Base-by-base conservation (phyloP, 2,888 invertebrate species). In the Drosophila putrida region DNA sequence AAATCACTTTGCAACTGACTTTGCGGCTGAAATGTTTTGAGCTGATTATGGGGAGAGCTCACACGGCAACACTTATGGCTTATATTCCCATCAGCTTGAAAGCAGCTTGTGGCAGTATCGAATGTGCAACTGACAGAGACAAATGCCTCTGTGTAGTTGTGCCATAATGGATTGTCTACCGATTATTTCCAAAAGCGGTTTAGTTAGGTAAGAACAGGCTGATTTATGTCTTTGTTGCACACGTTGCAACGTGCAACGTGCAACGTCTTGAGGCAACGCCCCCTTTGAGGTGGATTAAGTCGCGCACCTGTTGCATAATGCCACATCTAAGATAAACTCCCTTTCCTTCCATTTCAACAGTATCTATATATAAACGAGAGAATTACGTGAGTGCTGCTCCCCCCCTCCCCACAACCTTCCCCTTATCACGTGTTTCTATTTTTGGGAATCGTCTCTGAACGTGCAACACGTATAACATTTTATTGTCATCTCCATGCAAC, bases 261-360 rank as follows among this genome's bases (percentile, higher is more conserved):
- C 20, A 20, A 20, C 20, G 20, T n/a, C 44, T 55, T 27, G 55
- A n/a, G 41, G 55, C 44, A 46, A 20, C 28, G 27, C 15, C 35
- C 35, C 4, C 8, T n/a, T 43, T n/a, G 50, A 1, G 36, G 25
- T 15, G 11, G 27, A 43, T 33, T 58, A 62, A 64, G 59, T 47
- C 44, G 38, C 66, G 43, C 82, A 80, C 82, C 82, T 80, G 79
- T 79, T 80, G 80, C 65, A 59, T 53, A 59, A 49, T 31, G 15
- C 44, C 41, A 33, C 28, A 55, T 49, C 62, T 25, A 15, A 36
- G 9, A 10, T 33, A 33, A 46, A 41, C 35, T 38, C 4, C 2
- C 28, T 31, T 31, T 8, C 43, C n/a, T 46, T 35, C 35, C 38
- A 36, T 15, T 13, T 15, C 63, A 9, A 13, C 0, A 8, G 31